phyloP scores from a whole-genome alignment of 2,797 vertebrate species.

The Buphagus erythrorhynchus region DNA sequence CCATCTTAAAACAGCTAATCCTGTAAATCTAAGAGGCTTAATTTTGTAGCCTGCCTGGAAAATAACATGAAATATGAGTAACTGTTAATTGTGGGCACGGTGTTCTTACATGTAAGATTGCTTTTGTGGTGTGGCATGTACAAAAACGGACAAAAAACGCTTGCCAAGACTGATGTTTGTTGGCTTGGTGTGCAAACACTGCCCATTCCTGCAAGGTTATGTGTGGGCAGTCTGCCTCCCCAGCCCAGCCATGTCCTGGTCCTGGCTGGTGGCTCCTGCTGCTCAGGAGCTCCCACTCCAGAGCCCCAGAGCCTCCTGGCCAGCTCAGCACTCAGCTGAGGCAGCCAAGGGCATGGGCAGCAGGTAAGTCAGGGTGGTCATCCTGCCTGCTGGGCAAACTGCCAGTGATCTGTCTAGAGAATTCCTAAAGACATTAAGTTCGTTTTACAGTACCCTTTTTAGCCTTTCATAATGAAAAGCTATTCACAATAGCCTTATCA shows the following conservation, averaged over 20 bases:
- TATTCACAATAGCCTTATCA: not conserved
- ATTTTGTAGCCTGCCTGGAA: not conserved
- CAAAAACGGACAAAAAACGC: not conserved
- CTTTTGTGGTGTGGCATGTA: constrained; percentile 65
- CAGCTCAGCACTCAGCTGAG: not conserved
- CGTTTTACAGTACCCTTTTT: not conserved
- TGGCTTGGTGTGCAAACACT: not conserved
- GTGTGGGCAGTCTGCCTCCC: not conserved
- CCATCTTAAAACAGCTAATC: constrained; percentile 15
- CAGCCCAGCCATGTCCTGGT: fast-evolving
- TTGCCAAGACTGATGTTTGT: not conserved
- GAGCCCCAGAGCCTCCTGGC: not conserved
- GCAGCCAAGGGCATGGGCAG: not conserved
- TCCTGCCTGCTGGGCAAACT: not conserved
- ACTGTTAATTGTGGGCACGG: not conserved
- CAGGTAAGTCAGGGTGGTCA: not conserved
- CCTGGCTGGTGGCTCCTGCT: not conserved
- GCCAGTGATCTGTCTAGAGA: not conserved
- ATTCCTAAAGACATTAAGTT: not conserved
- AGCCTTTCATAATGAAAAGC: not conserved
- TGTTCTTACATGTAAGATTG: constrained; percentile 72
- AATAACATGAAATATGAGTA: constrained; percentile 4
- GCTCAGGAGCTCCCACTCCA: not conserved
- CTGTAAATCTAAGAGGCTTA: not conserved
- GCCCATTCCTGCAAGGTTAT: not conserved